Percentiles rank a stretch among this genome's conserved stretches.
phyloP scores from a whole-genome alignment of 2,888 invertebrate genomes.

The Ecdyonurus torrentis region DNA sequence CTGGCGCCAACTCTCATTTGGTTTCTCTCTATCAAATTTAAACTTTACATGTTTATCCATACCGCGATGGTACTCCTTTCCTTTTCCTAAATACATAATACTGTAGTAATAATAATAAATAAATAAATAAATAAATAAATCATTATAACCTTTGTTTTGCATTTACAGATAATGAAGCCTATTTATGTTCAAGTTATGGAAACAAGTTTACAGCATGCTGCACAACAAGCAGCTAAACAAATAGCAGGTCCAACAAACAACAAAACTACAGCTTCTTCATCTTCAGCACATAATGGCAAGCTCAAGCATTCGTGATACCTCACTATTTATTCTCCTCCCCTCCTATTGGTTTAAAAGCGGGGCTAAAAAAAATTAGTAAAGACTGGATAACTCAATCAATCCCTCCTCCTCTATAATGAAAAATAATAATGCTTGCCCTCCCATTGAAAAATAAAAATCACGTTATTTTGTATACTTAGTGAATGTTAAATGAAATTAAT shows the following conservation, averaged over 20 bases:
- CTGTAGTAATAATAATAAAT: too few relatives aligned
- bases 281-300: conserved; percentile 34
- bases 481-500: too few relatives aligned
- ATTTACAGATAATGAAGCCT: conserved; percentile 61
- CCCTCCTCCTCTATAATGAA: not conserved
- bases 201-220: conserved; percentile 43
- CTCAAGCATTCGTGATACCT: conserved; percentile 41
- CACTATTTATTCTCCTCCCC: too few relatives aligned
- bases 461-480: not conserved
- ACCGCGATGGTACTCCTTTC: too few relatives aligned
- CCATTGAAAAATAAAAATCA: not conserved
- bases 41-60: too few relatives aligned
- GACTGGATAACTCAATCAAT: not conserved
- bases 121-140: not conserved
- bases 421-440: not conserved
- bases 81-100: too few relatives aligned
- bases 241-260: conserved; percentile 37
- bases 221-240: conserved; percentile 54
- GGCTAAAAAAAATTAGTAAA: not conserved
- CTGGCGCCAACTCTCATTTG: too few relatives aligned
- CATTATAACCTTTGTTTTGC: conserved; percentile 12
- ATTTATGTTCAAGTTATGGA: conserved; percentile 64
- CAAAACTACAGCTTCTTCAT: conserved; percentile 23
- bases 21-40: too few relatives aligned
- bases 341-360: too few relatives aligned